Evolutionary conservation across 1,140 invertebrate genomes (phyloP).

Genomic region (Drosophila kohkoa): DNA sequence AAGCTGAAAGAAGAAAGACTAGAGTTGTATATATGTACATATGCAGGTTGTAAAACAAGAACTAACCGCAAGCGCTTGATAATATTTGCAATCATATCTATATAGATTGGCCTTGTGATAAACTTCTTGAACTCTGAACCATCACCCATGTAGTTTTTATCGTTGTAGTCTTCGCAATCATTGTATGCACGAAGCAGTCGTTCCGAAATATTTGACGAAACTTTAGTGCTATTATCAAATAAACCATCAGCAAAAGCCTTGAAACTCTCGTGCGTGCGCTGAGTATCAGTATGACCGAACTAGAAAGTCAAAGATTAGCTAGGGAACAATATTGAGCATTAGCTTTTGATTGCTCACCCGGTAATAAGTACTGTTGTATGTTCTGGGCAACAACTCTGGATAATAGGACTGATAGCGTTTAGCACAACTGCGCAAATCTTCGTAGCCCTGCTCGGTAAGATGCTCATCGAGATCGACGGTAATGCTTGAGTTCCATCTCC

Average conservation of each 20-base stretch:
- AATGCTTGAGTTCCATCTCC: constrained; percentile 87
- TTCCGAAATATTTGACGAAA: constrained; percentile 38
- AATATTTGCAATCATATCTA: constrained; percentile 64
- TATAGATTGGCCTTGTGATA: constrained; percentile 52
- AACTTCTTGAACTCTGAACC: constrained; percentile 76
- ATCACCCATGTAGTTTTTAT: constrained; percentile 69
- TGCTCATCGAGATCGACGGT: constrained; percentile 86
- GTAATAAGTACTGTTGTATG: constrained; percentile 68
- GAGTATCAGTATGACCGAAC: constrained; percentile 89
- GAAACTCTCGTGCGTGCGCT: constrained; percentile 88
- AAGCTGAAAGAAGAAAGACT: constrained; percentile 70
- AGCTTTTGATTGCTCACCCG: constrained; percentile 26
- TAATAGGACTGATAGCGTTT: constrained; percentile 87
- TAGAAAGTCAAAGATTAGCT: constrained; percentile 56
- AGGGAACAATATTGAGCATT: neutral
- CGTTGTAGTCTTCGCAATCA: constrained; percentile 63
- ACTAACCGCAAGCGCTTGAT: constrained; percentile 72
- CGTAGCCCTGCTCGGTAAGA: constrained; percentile 86
- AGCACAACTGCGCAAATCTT: constrained; percentile 87
- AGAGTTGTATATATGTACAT: no score
- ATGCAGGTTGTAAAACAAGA: neutral
- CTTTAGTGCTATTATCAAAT: constrained; percentile 85
- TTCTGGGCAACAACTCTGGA: constrained; percentile 75
- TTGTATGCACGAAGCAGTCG: constrained; percentile 86
- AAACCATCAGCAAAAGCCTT: constrained; percentile 88